phyloP scores from a whole-genome alignment of 2,888 invertebrate species.

The Ramazzottius varieornatus region DNA sequence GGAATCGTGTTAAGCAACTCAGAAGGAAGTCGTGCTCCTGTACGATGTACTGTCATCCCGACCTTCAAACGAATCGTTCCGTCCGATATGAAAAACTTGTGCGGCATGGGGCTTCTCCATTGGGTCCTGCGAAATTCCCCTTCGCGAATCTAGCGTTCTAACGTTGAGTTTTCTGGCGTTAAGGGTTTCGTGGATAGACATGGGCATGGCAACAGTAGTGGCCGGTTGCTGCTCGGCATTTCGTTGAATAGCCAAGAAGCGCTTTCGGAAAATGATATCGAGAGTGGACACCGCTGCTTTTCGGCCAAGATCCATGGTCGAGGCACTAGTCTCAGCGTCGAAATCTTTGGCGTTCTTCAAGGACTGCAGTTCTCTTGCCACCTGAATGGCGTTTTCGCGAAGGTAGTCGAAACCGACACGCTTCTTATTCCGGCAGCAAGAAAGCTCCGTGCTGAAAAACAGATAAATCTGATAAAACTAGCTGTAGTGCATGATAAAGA shows the following conservation, averaged over 20 bases:
- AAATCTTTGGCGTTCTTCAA: background rate
- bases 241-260: background rate
- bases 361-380: background rate
- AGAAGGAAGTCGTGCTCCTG: background rate
- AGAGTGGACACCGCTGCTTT: background rate
- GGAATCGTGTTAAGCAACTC: no score
- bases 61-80: background rate
- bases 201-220: background rate
- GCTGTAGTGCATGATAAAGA: no score
- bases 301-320: background rate
- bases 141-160: background rate
- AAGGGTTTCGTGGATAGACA: background rate
- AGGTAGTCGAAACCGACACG: background rate
- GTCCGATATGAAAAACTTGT: background rate
- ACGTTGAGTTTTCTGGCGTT: background rate
- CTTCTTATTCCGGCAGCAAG: background rate
- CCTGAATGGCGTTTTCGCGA: background rate
- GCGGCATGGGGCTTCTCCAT: background rate
- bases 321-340: background rate
- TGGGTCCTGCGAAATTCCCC: background rate
- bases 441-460: background rate
- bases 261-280: background rate
- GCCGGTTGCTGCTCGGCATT: background rate
- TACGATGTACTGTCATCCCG: background rate
- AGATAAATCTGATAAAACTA: background rate